phyloP scores from a whole-genome alignment of 64 coral and sea anemone genomes.

The Pocillopora damicornis region DNA sequence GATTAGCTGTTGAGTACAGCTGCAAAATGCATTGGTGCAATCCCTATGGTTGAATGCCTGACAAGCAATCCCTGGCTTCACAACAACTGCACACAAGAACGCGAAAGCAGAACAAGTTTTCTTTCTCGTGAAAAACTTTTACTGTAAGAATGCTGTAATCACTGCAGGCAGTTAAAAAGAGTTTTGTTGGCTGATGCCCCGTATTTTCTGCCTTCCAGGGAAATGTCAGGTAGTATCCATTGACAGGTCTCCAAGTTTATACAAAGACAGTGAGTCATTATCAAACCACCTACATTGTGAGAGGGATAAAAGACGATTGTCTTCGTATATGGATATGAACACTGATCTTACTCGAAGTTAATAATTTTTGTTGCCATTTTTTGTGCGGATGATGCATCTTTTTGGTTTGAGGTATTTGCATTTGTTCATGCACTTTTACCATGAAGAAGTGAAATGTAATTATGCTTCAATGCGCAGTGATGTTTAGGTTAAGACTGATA shows the following conservation, averaged over 20 bases:
- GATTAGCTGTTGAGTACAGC: too few relatives aligned
- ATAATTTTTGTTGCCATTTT: too few relatives aligned
- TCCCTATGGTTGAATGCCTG: too few relatives aligned
- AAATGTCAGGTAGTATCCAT: constrained; percentile 17
- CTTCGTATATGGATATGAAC: neutral
- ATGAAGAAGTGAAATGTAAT: too few relatives aligned
- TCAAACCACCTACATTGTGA: neutral
- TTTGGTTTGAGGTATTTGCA: too few relatives aligned
- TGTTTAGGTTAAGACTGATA: neutral
- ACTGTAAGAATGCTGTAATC: neutral
- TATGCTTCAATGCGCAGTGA: too few relatives aligned
- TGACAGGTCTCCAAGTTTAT: neutral
- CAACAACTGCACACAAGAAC: too few relatives aligned
- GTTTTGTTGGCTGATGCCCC: neutral
- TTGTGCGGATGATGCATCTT: too few relatives aligned
- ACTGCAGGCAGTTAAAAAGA: neutral
- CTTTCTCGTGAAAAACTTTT: neutral
- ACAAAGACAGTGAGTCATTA: neutral
- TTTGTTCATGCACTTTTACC: too few relatives aligned
- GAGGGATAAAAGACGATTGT: neutral
- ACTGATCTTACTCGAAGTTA: neutral
- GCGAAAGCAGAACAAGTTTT: neutral
- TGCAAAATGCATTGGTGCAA: too few relatives aligned
- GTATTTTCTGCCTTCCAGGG: constrained; percentile 19
- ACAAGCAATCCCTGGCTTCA: too few relatives aligned